phyloP scores from a whole-genome alignment of 2,113 vertebrate genomes.

The Phyllopteryx taeniolatus region DNA sequence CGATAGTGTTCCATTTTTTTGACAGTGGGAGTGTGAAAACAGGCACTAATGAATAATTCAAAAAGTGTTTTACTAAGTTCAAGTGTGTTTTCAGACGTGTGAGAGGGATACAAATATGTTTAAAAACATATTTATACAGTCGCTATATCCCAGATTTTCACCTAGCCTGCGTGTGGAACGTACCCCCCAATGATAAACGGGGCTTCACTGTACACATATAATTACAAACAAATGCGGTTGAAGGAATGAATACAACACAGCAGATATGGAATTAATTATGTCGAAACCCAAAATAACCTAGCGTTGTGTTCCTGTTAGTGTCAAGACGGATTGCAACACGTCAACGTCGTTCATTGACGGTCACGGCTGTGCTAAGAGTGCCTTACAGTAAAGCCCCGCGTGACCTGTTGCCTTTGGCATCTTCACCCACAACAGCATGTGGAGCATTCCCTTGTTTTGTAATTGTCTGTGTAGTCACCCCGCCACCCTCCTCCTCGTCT shows the following conservation, averaged over 20 bases:
- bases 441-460: slow-evolving; percentile 52
- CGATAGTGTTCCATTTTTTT: too few relatives aligned
- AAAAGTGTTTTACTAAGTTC: too few relatives aligned
- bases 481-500: slow-evolving; percentile 37
- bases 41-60: too few relatives aligned
- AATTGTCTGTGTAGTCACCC: slow-evolving; percentile 49
- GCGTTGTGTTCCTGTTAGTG: neutral
- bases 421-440: slow-evolving; percentile 31
- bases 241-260: neutral
- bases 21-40: too few relatives aligned
- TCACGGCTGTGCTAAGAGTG: neutral
- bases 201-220: neutral
- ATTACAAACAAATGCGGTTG: neutral
- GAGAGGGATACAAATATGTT: too few relatives aligned
- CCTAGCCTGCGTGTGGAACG: neutral
- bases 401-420: slow-evolving; percentile 38
- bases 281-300: neutral
- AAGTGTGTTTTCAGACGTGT: too few relatives aligned
- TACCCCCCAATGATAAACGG: neutral
- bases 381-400: slow-evolving; percentile 32
- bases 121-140: too few relatives aligned
- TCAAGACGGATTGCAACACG: slow-evolving; percentile 1
- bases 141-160: neutral
- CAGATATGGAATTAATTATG: neutral
- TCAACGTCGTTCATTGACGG: neutral